These are phyloP conservation scores for Bombus confusus DNA, from an alignment of 1,140 invertebrate species.

Conservation along the genomic window DNA sequence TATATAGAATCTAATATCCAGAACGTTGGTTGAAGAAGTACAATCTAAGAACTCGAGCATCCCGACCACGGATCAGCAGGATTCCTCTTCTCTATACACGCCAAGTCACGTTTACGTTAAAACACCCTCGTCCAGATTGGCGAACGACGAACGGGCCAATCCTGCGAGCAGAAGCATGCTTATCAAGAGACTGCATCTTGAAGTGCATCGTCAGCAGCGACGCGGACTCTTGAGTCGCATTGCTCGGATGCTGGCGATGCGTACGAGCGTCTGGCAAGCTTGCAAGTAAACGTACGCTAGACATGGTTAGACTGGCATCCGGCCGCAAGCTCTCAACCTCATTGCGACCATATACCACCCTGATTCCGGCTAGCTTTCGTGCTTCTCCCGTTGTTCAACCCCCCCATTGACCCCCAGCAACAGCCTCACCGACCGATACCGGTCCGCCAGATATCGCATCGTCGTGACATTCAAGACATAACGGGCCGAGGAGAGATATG, in stretches of 20 bases:
- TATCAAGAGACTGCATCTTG: constrained; percentile 23
- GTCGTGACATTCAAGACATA: constrained; percentile 79
- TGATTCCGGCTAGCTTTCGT: constrained; percentile 56
- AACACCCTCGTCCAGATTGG: background rate
- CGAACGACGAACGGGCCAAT: constrained; percentile 24
- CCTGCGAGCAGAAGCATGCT: constrained; percentile 13
- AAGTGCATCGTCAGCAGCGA: constrained; percentile 59
- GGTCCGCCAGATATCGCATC: constrained; percentile 64
- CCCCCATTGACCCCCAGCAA: background rate
- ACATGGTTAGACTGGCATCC: constrained; percentile 79
- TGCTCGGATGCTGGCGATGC: constrained; percentile 74
- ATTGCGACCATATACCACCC: constrained; percentile 74
- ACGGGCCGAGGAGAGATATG: constrained; percentile 77
- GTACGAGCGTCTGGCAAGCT: constrained; percentile 68
- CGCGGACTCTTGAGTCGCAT: constrained; percentile 76
- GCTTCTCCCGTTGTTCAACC: constrained; percentile 44
- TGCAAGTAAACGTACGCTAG: constrained; percentile 73
- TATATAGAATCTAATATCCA: background rate
- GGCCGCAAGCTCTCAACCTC: constrained; percentile 80
- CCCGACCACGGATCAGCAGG: no score
- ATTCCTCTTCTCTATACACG: background rate
- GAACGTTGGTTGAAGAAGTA: background rate
- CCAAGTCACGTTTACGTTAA: constrained; percentile 3
- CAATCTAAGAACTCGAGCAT: background rate
- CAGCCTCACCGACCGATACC: constrained; percentile 26